Conservation (phyloP, 2,113 vertebrate genomes). For the Aspidoscelis tigris region DNA sequence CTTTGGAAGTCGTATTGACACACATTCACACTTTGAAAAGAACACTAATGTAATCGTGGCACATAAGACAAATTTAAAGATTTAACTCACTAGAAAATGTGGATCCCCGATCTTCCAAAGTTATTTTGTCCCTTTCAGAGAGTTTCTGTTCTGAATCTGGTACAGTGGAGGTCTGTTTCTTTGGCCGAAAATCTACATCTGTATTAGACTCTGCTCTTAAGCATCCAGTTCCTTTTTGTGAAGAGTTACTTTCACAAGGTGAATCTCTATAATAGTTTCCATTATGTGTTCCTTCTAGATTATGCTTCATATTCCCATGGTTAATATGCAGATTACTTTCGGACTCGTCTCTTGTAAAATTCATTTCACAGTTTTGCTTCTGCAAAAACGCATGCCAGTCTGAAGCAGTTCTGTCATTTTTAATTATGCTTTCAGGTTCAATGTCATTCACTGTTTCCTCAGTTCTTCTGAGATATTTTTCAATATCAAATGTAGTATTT, state of each 20-base stretch:
- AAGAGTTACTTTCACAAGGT: background rate
- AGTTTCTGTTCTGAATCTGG: background rate
- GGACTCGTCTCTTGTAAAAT: constrained; percentile 26
- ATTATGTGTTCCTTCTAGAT: constrained; percentile 27
- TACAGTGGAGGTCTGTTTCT: background rate
- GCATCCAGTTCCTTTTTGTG: accelerated
- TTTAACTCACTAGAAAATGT: background rate
- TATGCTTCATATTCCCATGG: background rate
- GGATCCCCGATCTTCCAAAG: constrained; percentile 21
- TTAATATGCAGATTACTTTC: constrained; percentile 34
- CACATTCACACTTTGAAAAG: background rate
- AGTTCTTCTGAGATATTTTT: constrained; percentile 87
- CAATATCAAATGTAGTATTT: constrained; percentile 82
- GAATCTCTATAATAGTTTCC: constrained; percentile 27
- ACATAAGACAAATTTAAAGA: background rate
- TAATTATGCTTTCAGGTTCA: constrained; percentile 60
- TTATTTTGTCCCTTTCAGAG: background rate
- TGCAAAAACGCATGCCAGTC: constrained; percentile 53
- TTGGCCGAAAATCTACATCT: constrained; percentile 21
- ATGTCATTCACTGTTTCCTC: constrained; percentile 72
- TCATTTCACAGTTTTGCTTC: constrained; percentile 35
- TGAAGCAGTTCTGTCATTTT: constrained; percentile 41
- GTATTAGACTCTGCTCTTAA: constrained; percentile 29
- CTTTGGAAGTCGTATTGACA: background rate
- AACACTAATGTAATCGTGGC: background rate